phyloP scores from a whole-genome alignment of 2,888 invertebrate genomes.

The Ichneumon xanthorius region DNA sequence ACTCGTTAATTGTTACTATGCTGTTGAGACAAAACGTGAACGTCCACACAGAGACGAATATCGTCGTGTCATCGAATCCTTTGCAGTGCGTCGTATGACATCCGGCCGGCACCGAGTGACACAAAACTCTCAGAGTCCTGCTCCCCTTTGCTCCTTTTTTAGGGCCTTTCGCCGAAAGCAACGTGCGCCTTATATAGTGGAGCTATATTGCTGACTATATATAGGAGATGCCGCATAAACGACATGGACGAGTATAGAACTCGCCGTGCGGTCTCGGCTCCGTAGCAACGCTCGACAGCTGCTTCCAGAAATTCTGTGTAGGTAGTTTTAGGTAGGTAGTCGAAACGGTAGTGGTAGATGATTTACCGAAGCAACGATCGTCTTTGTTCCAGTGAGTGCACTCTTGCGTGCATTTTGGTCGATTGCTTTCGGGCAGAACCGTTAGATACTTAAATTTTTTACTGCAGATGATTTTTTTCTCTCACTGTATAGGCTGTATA shows the following conservation, averaged over 20 bases:
- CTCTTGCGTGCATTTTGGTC: conserved; percentile 50
- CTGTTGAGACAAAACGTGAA: neutral
- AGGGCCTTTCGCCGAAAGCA: conserved; percentile 37
- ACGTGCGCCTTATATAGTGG: conserved; percentile 48
- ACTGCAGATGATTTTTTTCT: neutral
- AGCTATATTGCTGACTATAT: neutral
- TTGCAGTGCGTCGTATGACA: neutral
- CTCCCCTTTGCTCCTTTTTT: conserved; percentile 9
- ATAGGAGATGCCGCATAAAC: neutral
- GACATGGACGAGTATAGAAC: conserved; percentile 50
- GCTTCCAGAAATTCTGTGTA: conserved; percentile 26
- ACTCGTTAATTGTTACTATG: neutral
- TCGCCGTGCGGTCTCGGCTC: conserved; percentile 29
- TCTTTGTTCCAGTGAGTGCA: conserved; percentile 18
- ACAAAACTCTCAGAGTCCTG: neutral
- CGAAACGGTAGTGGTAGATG: neutral
- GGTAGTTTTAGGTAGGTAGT: conserved; percentile 5
- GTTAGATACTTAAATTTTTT: neutral
- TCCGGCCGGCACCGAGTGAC: neutral
- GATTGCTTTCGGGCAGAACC: conserved; percentile 29
- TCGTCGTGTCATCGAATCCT: neutral
- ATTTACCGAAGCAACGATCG: neutral
- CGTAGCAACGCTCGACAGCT: conserved; percentile 52
- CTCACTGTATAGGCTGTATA: neutral
- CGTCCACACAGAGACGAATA: neutral